Conservation (phyloP, 64 coral and sea anemone species). For the Anthopleura sola region DNA sequence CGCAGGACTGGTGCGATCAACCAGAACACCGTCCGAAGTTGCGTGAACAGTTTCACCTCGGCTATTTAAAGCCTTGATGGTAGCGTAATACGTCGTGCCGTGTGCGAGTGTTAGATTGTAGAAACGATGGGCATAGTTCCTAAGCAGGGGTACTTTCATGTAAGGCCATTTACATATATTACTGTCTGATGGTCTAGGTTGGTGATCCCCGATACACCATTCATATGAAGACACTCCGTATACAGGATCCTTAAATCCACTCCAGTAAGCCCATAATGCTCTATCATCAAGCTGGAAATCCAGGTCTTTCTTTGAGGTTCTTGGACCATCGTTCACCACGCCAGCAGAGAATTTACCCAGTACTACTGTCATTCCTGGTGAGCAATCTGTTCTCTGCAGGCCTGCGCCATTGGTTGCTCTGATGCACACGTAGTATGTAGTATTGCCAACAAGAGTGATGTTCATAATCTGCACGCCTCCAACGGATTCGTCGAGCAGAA, state of each 20-base stretch:
- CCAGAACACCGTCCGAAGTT: constrained; percentile 82
- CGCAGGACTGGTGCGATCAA: constrained; percentile 62
- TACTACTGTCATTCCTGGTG: constrained; percentile 56
- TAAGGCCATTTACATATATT: constrained; percentile 66
- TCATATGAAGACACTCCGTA: constrained; percentile 74
- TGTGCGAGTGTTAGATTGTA: constrained; percentile 76
- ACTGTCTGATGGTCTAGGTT: constrained; percentile 24
- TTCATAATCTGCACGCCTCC: constrained; percentile 75
- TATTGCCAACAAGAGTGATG: constrained; percentile 66
- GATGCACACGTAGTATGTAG: constrained; percentile 87
- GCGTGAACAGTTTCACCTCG: constrained; percentile 67
- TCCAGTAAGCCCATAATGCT: constrained; percentile 93
- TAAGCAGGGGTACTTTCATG: constrained; percentile 46
- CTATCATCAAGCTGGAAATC: constrained; percentile 92
- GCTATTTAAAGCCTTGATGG: constrained; percentile 69
- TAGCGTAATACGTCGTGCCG: constrained; percentile 79
- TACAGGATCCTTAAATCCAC: constrained; percentile 92
- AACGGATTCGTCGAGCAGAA: constrained; percentile 49
- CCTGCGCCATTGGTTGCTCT: constrained; percentile 87
- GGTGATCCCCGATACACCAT: constrained; percentile 84
- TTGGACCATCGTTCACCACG: constrained; percentile 76
- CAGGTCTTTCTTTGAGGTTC: constrained; percentile 35
- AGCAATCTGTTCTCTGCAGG: constrained; percentile 75
- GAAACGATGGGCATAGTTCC: constrained; percentile 57
- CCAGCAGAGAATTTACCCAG: constrained; percentile 87